Percentiles rank a stretch among this genome's conserved stretches.
These are phyloP conservation scores for Thereuonema tuberculata DNA, from an alignment of 1,140 invertebrate species.

Conservation along the genomic window DNA sequence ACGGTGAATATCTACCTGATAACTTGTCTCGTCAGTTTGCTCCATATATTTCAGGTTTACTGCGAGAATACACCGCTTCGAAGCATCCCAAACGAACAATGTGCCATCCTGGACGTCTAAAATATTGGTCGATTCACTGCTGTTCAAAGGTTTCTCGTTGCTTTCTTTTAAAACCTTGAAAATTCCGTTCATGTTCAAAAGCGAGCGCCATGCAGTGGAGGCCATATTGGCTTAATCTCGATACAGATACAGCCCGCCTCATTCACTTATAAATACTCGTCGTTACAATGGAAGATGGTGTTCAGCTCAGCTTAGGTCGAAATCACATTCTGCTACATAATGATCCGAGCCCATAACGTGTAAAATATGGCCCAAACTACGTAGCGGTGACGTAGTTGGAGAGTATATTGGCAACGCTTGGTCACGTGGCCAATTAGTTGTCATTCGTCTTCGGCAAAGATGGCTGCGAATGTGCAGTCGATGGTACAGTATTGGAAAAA, in stretches of 20 bases:
- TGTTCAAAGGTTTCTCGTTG: no score
- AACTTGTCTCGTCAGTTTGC: no score
- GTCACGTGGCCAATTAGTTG: constrained; percentile 36
- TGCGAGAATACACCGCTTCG: no score
- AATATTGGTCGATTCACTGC: no score
- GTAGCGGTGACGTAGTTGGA: constrained; percentile 2
- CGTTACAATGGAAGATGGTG: background rate
- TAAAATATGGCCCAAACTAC: constrained; percentile 3
- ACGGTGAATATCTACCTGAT: no score
- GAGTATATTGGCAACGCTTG: constrained; percentile 15
- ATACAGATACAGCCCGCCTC: background rate
- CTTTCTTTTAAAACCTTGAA: no score
- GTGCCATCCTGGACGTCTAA: no score
- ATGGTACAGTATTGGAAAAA: constrained; percentile 37
- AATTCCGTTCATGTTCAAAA: no score
- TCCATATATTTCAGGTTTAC: no score
- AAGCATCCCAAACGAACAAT: no score
- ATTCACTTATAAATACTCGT: background rate
- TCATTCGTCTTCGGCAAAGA: constrained; percentile 31
- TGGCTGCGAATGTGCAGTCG: constrained; percentile 38
- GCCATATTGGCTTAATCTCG: background rate
- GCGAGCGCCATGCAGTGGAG: background rate
- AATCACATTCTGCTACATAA: background rate
- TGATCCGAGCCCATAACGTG: constrained; percentile 3
- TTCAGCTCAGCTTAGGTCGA: background rate